Conservation (phyloP, 2,797 vertebrate species). For the Cetoscarus ocellatus region DNA sequence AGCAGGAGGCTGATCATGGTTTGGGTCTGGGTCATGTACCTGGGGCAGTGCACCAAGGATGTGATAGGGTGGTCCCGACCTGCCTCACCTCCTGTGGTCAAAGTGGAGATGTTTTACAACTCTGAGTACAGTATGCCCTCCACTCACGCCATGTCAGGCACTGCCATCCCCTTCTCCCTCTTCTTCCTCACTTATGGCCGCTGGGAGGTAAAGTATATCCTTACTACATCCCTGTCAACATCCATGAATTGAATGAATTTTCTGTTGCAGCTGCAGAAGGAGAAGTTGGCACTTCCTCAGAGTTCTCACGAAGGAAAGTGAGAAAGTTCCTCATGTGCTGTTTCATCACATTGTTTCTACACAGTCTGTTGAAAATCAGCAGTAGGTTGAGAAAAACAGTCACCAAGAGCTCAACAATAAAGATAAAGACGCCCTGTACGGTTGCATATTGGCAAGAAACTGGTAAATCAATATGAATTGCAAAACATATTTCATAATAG, state of each 20-base stretch:
- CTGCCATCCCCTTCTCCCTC: slow-evolving; percentile 93
- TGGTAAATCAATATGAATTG: too few relatives aligned
- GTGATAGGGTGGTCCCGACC: slow-evolving; percentile 93
- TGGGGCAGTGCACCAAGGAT: slow-evolving; percentile 98
- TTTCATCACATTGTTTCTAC: slow-evolving; percentile 9
- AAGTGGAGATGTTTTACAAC: slow-evolving; percentile 98
- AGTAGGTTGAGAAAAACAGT: background rate
- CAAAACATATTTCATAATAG: too few relatives aligned
- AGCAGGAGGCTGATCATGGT: slow-evolving; percentile 90
- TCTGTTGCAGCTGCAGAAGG: background rate
- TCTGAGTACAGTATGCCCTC: slow-evolving; percentile 99
- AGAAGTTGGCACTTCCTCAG: slow-evolving; percentile 27
- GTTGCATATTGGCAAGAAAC: too few relatives aligned
- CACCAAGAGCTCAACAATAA: background rate
- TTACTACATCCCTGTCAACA: too few relatives aligned
- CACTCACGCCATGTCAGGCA: slow-evolving; percentile 98
- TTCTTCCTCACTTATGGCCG: slow-evolving; percentile 91
- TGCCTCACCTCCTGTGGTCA: slow-evolving; percentile 94
- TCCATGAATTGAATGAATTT: too few relatives aligned
- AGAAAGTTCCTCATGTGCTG: slow-evolving; percentile 18
- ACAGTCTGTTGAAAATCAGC: background rate
- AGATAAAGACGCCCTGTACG: too few relatives aligned
- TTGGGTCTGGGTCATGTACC: slow-evolving; percentile 98
- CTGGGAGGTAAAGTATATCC: slow-evolving; percentile 89
- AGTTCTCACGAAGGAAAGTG: background rate